phyloP scores from a whole-genome alignment of 2,113 vertebrate species.

The Ceyx melanurus region DNA sequence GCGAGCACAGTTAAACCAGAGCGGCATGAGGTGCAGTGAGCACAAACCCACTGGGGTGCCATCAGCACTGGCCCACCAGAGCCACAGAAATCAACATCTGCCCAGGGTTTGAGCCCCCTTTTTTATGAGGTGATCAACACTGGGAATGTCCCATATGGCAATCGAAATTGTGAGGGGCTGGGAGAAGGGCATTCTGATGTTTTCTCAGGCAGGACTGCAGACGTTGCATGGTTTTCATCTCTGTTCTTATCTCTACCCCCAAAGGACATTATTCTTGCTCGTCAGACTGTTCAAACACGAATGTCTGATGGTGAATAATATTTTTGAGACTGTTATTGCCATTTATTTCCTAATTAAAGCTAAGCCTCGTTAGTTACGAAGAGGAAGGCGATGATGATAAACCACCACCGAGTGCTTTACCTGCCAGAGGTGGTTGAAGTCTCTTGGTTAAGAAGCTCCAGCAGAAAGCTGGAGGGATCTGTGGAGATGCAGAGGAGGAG shows the following conservation, averaged over 20 bases:
- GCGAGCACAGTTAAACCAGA: background rate
- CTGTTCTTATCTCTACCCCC: background rate
- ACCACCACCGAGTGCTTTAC: background rate
- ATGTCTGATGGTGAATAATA: background rate
- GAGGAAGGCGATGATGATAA: background rate
- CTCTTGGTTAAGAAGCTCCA: background rate
- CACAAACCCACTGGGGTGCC: background rate
- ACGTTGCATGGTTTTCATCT: background rate
- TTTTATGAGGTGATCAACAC: background rate
- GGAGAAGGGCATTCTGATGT: background rate
- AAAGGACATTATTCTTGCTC: background rate
- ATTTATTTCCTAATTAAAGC: slow-evolving; percentile 27
- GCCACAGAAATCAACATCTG: background rate
- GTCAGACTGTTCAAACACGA: background rate
- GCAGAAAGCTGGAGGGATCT: background rate
- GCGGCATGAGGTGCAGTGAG: background rate
- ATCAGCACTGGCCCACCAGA: background rate
- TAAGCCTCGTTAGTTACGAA: background rate
- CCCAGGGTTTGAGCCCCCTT: background rate
- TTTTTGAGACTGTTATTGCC: background rate
- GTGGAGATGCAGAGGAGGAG: background rate
- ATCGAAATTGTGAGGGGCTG: background rate
- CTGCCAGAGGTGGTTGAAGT: background rate
- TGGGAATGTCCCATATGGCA: background rate
- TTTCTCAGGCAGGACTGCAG: background rate